phyloP scores from a whole-genome alignment of 2,113 vertebrate genomes.

The Cariama cristata region DNA sequence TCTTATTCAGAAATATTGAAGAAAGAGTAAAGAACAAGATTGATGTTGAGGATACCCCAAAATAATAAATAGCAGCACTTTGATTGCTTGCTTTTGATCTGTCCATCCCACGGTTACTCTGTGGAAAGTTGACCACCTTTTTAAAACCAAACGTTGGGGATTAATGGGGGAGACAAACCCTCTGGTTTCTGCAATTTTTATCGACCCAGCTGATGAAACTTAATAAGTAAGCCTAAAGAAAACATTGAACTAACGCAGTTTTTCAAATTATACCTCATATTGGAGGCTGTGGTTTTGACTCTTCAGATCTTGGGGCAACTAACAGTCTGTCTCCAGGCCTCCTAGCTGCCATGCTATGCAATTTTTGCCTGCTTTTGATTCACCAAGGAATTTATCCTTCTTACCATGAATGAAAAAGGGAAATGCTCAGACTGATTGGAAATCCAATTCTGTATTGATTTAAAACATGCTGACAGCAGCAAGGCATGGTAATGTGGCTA shows the following conservation, averaged over 20 bases:
- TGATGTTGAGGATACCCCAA: not conserved
- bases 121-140: not conserved
- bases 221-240: not conserved
- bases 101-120: not conserved
- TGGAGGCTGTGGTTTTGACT: not conserved
- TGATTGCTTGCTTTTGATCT: not conserved
- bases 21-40: not conserved
- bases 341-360: not conserved
- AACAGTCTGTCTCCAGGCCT: not conserved
- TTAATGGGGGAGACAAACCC: not conserved
- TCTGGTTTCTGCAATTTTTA: not conserved
- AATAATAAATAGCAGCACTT: not conserved
- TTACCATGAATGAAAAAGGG: not conserved
- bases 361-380: not conserved
- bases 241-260: not conserved
- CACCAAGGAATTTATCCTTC: not conserved
- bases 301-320: not conserved
- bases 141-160: not conserved
- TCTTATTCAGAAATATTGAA: not conserved
- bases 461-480: not conserved
- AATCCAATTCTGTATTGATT: not conserved
- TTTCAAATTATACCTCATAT: slow-evolving; percentile 32
- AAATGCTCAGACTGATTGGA: not conserved
- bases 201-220: not conserved
- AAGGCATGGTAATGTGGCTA: not conserved